phyloP scores from a whole-genome alignment of 2,888 invertebrate species.

The Sisyra terminalis region DNA sequence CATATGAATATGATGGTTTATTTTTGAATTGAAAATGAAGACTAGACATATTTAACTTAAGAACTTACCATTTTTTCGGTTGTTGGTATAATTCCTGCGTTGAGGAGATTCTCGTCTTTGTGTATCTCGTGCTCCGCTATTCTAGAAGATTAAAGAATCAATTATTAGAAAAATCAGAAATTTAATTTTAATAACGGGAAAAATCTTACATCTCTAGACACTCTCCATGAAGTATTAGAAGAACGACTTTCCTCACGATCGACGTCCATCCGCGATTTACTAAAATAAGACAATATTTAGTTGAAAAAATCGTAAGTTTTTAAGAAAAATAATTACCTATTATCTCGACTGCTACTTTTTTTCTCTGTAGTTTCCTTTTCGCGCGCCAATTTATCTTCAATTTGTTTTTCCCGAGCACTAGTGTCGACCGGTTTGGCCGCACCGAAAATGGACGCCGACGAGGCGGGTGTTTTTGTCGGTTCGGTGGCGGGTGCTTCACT shows the following conservation, averaged over 20 bases:
- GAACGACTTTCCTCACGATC: neutral
- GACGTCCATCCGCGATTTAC: neutral
- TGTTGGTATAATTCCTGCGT: too few relatives aligned
- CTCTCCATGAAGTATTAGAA: neutral
- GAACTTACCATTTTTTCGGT: too few relatives aligned
- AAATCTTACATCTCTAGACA: neutral
- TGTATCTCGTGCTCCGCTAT: too few relatives aligned
- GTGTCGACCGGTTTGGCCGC: slow-evolving; percentile 91
- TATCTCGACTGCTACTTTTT: slow-evolving; percentile 3
- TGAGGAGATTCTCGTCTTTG: too few relatives aligned
- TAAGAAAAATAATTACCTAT: slow-evolving; percentile 4
- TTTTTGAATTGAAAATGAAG: too few relatives aligned
- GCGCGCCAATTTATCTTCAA: slow-evolving; percentile 70
- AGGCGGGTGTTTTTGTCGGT: slow-evolving; percentile 30
- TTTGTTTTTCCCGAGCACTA: slow-evolving; percentile 73
- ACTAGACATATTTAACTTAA: too few relatives aligned
- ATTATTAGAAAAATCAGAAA: neutral
- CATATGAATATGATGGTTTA: too few relatives aligned
- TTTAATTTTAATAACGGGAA: neutral
- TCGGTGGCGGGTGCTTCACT: slow-evolving; percentile 18
- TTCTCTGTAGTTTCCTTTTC: slow-evolving; percentile 25
- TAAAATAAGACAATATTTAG: neutral
- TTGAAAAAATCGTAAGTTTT: neutral
- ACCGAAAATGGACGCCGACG: slow-evolving; percentile 76
- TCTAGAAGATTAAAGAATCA: too few relatives aligned